phyloP scores from a whole-genome alignment of 92 coral and sea anemone species.

The Epizoanthus ramosus region DNA sequence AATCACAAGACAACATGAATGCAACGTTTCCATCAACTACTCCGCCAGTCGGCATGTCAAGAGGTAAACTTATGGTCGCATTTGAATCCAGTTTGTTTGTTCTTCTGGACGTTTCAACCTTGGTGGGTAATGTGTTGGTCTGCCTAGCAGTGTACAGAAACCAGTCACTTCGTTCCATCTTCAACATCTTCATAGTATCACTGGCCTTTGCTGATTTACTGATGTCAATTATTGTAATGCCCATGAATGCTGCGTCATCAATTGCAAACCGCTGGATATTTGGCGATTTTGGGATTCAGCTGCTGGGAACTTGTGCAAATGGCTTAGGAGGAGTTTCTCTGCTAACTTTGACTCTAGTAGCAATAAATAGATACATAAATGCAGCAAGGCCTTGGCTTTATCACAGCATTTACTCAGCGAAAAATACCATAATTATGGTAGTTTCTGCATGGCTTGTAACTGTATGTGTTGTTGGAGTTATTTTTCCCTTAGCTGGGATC shows the following conservation, averaged over 20 bases:
- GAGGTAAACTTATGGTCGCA: background rate
- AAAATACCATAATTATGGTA: conserved; percentile 7
- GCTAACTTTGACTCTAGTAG: conserved; percentile 26
- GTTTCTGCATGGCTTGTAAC: conserved; percentile 10
- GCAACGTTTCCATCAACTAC: background rate
- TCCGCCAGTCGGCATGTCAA: background rate
- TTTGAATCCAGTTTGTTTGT: conserved; percentile 20
- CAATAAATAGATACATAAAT: conserved; percentile 6
- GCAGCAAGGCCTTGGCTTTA: conserved; percentile 8
- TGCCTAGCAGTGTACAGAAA: conserved; percentile 39
- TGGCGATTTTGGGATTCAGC: conserved; percentile 9
- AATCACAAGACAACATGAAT: too few species aligned
- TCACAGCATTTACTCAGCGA: conserved; percentile 21
- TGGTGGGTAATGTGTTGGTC: conserved; percentile 10
- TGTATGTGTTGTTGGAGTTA: background rate
- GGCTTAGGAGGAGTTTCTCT: conserved; percentile 20
- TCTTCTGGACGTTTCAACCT: background rate
- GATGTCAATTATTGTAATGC: background rate
- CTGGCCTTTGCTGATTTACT: conserved; percentile 28
- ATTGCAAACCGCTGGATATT: conserved; percentile 28
- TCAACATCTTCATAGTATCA: conserved; percentile 11
- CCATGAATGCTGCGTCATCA: conserved; percentile 14
- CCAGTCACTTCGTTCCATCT: conserved; percentile 5
- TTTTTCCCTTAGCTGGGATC: conserved; percentile 24
- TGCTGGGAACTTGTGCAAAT: conserved; percentile 15